Evolutionary conservation across 1,140 invertebrate genomes (phyloP), one percentile per base, ranked within the genome.

Genomic region (Zeugodacus cucurbitae): DNA sequence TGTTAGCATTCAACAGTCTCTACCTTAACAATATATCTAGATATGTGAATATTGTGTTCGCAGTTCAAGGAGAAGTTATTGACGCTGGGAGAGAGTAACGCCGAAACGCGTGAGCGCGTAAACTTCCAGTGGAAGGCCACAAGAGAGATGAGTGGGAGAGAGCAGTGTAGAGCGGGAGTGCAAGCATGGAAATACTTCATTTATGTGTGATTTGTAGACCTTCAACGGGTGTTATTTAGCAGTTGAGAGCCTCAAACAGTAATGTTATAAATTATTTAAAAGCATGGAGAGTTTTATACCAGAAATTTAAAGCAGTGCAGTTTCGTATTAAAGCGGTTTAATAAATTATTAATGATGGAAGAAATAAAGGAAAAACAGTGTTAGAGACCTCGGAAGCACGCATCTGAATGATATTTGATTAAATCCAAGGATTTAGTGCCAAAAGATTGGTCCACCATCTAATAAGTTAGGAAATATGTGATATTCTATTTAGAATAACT

Each of bases 1-100:
- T 87, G 86, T 88, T 88, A 70, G 88, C 88, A 88, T 88, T 88
- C 85, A 58, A 85, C 70, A 74, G 59, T 82, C 87, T 54, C 41
- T 22, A 62, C 37, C 32, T 20, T 57, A 48, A 37, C 37, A 74
- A 59, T n/a, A 20, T 44, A 67, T 22, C 26, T n/a, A 34, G 41
- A 11, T 29, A 41, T 67, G 17, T 67, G 17, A 7, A 58, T 59
- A 59, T 62, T 70, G 41, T 34, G 10, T n/a, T 17, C 17, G 29
- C 41, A 70, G 62, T 26, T 87, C 34, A 87, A 58, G 67, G 48
- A 87, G 59, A 41, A 41, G 20, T 37, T 64, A 34, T 64, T 64
- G 58, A 22, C n/a, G 86, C 62, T 34, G 58, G 86, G 32, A 44
- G 86, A 62, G 86, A 20, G 44, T 20, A n/a, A 2, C 17, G 34